phyloP scores from a whole-genome alignment of 1,140 invertebrate species.

The Drosophila burlai region DNA sequence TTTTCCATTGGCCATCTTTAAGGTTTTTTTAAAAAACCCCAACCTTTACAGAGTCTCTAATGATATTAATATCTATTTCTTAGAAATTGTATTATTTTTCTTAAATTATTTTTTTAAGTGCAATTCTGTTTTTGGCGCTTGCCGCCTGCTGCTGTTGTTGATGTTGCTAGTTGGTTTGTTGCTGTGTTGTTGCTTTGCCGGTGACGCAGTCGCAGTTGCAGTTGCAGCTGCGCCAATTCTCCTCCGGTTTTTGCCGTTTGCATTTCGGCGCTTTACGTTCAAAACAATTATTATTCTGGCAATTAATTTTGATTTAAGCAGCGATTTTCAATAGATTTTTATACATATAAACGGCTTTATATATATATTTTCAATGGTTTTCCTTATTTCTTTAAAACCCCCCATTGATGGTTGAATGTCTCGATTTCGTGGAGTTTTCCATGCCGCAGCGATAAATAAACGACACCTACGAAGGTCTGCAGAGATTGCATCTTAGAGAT shows the following conservation, averaged over 20 bases:
- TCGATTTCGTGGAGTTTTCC: constrained; percentile 30
- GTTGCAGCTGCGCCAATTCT: constrained; percentile 82
- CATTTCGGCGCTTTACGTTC: constrained; percentile 81
- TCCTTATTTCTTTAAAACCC: constrained; percentile 3
- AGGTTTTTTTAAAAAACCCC: too few relatives aligned
- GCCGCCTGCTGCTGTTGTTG: constrained; percentile 63
- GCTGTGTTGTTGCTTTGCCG: constrained; percentile 54
- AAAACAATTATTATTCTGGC: constrained; percentile 84
- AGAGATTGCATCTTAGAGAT: constrained; percentile 32
- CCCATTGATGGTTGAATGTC: constrained; percentile 46
- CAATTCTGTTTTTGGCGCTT: constrained; percentile 57
- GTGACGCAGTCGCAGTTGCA: constrained; percentile 70
- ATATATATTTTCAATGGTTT: constrained; percentile 19
- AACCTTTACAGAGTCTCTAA: too few relatives aligned
- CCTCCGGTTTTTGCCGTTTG: constrained; percentile 62
- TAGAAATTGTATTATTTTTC: neutral
- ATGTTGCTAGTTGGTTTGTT: constrained; percentile 52
- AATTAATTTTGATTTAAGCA: constrained; percentile 84
- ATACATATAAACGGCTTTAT: constrained; percentile 36
- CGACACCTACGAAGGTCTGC: constrained; percentile 35
- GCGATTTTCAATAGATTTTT: constrained; percentile 77
- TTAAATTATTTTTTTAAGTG: neutral
- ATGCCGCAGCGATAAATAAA: constrained; percentile 25
- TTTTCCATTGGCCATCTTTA: too few relatives aligned
- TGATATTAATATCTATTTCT: too few relatives aligned